Conservation (phyloP, 2,888 invertebrate genomes). For the Caenorhabditis imperialis region DNA sequence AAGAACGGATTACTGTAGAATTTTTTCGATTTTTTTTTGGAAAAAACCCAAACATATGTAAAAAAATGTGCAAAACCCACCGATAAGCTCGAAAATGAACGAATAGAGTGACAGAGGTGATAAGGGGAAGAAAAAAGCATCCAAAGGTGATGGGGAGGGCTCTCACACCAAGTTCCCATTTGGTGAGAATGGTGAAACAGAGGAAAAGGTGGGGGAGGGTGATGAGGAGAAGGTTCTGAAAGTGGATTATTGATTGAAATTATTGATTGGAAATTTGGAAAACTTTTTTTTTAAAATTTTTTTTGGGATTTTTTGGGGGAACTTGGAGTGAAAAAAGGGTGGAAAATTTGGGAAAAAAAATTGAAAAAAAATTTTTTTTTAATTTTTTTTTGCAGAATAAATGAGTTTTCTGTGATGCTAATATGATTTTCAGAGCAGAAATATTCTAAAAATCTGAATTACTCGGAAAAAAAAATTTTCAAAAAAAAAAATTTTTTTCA, state of each 20-base stretch:
- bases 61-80: slow-evolving; percentile 2
- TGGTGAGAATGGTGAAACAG: background rate
- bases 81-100: slow-evolving; percentile 24
- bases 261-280: background rate
- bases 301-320: background rate
- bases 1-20: too few relatives aligned
- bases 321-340: too few relatives aligned
- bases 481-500: too few relatives aligned
- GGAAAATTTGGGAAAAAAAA: too few relatives aligned
- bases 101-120: slow-evolving; percentile 6
- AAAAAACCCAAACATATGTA: too few relatives aligned
- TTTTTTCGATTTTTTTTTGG: too few relatives aligned
- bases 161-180: slow-evolving; percentile 22
- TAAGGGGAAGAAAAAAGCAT: background rate
- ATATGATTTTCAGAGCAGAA: too few relatives aligned
- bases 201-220: slow-evolving; percentile 5
- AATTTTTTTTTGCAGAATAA: too few relatives aligned
- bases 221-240: slow-evolving; percentile 3
- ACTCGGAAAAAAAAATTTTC: too few relatives aligned
- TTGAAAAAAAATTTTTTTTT: too few relatives aligned
- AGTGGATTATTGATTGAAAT: background rate
- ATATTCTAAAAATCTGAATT: too few relatives aligned
- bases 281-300: background rate
- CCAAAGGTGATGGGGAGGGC: slow-evolving; percentile 9
- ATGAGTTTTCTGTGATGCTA: too few relatives aligned